A percentile compares a stretch with the other conserved stretches of the same genome.
Conservation (phyloP, 2,113 vertebrate genomes). For the Mirounga angustirostris region DNA sequence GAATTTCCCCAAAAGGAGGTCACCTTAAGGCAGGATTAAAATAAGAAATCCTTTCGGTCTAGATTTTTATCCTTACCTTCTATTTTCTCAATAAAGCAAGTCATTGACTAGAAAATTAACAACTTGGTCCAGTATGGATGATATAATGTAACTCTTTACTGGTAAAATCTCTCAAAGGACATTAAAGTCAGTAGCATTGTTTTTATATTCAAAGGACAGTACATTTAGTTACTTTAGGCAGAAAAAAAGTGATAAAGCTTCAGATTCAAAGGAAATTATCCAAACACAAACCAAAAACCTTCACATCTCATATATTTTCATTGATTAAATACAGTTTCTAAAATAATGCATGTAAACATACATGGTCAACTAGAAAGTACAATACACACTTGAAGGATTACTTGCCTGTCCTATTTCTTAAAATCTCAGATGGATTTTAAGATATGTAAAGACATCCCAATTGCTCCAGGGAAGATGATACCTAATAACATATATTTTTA, state of each 20-base stretch:
- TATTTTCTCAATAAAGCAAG: slow-evolving; percentile 33
- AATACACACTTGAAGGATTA: slow-evolving; percentile 1
- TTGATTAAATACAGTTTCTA: slow-evolving; percentile 26
- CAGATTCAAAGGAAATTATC: slow-evolving; percentile 15
- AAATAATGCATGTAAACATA: neutral
- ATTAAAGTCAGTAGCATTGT: neutral
- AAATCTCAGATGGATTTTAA: slow-evolving; percentile 7
- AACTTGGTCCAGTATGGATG: neutral
- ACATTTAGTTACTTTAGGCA: neutral
- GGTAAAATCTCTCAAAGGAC: neutral
- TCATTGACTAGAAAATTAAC: neutral
- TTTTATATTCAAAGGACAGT: neutral
- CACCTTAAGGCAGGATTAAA: neutral
- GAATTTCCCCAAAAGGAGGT: neutral
- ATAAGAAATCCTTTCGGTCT: neutral
- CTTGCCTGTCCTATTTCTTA: neutral
- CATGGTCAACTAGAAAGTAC: neutral
- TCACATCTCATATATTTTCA: slow-evolving; percentile 6
- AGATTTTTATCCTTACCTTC: neutral
- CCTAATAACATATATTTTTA: neutral
- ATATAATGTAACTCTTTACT: neutral
- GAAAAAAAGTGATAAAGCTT: neutral
- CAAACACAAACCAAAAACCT: neutral
- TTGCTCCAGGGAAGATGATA: neutral
- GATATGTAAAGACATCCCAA: neutral